Conservation (phyloP, 2,888 invertebrate genomes). For the Drosophila nr. medialis region DNA sequence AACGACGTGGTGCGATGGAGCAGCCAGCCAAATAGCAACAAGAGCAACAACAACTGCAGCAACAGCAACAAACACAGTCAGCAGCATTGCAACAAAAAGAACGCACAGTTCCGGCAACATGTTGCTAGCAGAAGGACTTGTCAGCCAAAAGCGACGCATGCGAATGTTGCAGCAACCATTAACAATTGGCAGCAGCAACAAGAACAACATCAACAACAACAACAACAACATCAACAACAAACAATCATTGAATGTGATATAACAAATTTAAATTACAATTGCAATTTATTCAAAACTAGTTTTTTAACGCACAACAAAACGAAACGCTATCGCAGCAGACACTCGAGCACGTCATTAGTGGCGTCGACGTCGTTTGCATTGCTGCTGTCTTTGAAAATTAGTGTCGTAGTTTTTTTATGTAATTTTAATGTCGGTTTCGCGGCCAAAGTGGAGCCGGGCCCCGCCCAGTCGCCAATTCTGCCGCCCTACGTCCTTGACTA, state of each 20-base stretch:
- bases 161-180: slow-evolving; percentile 43
- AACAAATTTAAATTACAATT: slow-evolving; percentile 73
- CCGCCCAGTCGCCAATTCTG: slow-evolving; percentile 59
- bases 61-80: slow-evolving; percentile 30
- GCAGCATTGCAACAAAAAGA: slow-evolving; percentile 20
- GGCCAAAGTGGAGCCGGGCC: slow-evolving; percentile 56
- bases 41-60: slow-evolving; percentile 23
- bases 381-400: slow-evolving; percentile 78
- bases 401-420: slow-evolving; percentile 83
- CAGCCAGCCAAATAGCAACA: slow-evolving; percentile 63
- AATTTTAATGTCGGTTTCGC: slow-evolving; percentile 82
- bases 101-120: slow-evolving; percentile 49
- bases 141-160: slow-evolving; percentile 31
- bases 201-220: slow-evolving; percentile 23
- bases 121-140: slow-evolving; percentile 56
- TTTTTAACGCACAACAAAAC: slow-evolving; percentile 70
- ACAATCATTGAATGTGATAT: slow-evolving; percentile 80
- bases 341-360: slow-evolving; percentile 22
- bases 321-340: slow-evolving; percentile 51
- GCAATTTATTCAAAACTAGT: slow-evolving; percentile 74
- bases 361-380: slow-evolving; percentile 36
- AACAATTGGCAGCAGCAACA: slow-evolving; percentile 12
- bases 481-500: slow-evolving; percentile 72
- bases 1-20: slow-evolving; percentile 85
- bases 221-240: slow-evolving; percentile 50